A percentile compares a stretch with the other conserved stretches of the same genome.
Conservation (phyloP, 2,797 vertebrate genomes). For the Moxostoma hubbsi region DNA sequence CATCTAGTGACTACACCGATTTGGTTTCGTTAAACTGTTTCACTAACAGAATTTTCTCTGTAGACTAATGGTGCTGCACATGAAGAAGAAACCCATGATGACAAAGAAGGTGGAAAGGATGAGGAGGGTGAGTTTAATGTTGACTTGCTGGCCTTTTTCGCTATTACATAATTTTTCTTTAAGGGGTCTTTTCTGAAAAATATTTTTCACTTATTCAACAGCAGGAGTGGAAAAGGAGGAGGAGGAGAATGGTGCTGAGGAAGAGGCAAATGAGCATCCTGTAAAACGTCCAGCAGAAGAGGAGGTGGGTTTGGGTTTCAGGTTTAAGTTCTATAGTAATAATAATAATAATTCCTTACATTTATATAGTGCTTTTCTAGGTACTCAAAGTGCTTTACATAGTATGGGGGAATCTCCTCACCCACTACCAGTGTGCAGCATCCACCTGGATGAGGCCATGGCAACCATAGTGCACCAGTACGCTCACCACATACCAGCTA, state of each 20-base stretch:
- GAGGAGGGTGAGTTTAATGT: slow-evolving; percentile 63
- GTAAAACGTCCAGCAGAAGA: slow-evolving; percentile 84
- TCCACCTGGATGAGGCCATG: too few species aligned
- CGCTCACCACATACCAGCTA: too few species aligned
- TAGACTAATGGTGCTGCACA: slow-evolving; percentile 81
- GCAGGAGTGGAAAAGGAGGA: slow-evolving; percentile 68
- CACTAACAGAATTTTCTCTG: not conserved
- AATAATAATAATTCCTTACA: too few species aligned
- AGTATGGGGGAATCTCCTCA: too few species aligned
- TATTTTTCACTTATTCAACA: slow-evolving; percentile 30
- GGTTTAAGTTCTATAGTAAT: not conserved
- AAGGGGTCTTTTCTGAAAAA: not conserved
- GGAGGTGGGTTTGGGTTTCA: slow-evolving; percentile 66
- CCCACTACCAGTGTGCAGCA: too few species aligned
- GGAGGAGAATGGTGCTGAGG: slow-evolving; percentile 77
- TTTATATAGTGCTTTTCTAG: too few species aligned
- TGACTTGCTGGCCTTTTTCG: too few species aligned
- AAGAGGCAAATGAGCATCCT: slow-evolving; percentile 76
- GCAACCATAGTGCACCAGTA: too few species aligned
- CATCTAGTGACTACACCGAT: not conserved
- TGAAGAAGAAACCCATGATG: slow-evolving; percentile 74
- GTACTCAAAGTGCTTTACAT: too few species aligned
- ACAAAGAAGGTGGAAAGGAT: slow-evolving; percentile 71
- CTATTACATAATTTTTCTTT: not conserved
- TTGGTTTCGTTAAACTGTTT: not conserved